Conservation (phyloP, 2,888 invertebrate species). For the Subacronicta megacephala region DNA sequence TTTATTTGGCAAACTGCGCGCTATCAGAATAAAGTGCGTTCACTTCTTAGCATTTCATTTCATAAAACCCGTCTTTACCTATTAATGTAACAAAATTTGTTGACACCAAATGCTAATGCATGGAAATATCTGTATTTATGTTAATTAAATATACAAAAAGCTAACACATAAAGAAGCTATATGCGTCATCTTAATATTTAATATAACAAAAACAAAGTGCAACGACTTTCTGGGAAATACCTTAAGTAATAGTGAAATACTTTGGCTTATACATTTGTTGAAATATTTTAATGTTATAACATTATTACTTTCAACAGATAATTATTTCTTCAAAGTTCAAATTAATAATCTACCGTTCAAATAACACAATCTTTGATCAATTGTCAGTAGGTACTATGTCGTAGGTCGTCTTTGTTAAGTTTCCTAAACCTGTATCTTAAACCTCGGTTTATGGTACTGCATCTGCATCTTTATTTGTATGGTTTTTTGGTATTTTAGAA, state of each 20-base stretch:
- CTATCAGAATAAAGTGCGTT: background rate
- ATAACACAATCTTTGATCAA: too few species aligned
- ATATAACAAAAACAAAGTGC: background rate
- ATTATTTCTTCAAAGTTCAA: too few species aligned
- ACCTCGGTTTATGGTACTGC: too few species aligned
- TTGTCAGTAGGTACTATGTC: too few species aligned
- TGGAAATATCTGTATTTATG: constrained; percentile 1
- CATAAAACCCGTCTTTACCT: background rate
- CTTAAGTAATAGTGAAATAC: background rate
- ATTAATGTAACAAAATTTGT: background rate
- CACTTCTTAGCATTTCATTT: background rate
- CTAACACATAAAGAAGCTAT: background rate
- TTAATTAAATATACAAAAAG: constrained; percentile 7
- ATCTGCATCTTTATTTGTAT: too few species aligned
- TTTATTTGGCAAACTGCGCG: background rate
- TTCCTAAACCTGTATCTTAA: too few species aligned
- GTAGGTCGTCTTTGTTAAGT: too few species aligned
- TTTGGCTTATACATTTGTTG: background rate
- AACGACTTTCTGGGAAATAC: constrained; percentile 17
- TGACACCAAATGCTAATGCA: background rate
- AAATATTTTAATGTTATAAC: too few species aligned
- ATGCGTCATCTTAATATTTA: background rate
- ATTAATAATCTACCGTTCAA: too few species aligned
- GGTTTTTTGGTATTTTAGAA: too few species aligned
- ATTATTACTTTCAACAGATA: too few species aligned